Conservation (phyloP, 1,140 invertebrate genomes). For the Heliconius himera region DNA sequence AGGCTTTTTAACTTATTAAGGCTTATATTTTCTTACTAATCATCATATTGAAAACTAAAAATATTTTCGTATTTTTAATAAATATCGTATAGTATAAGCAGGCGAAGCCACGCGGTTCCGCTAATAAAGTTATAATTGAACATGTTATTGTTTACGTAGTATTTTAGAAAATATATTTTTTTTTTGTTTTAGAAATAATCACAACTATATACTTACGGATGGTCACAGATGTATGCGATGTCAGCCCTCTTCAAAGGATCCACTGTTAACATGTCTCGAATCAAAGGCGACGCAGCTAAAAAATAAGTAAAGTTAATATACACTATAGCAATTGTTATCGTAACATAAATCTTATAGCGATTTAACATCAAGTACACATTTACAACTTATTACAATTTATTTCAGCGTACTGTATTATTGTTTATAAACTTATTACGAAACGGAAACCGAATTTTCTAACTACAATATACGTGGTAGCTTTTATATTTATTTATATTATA, state of each 20-base stretch:
- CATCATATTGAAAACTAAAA: too few relatives aligned
- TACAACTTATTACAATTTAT: too few relatives aligned
- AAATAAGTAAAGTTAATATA: constrained; percentile 41
- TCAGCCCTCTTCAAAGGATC: constrained; percentile 94
- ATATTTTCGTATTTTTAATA: too few relatives aligned
- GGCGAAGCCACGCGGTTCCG: too few relatives aligned
- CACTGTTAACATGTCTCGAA: constrained; percentile 96
- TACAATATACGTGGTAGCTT: background rate
- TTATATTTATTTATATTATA: background rate
- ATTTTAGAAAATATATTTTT: background rate
- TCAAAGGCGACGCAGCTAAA: constrained; percentile 94
- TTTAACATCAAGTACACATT: too few relatives aligned
- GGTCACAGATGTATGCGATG: constrained; percentile 96
- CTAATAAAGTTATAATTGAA: background rate
- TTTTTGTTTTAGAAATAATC: constrained; percentile 12
- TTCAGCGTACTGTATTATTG: too few relatives aligned
- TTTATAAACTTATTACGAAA: too few relatives aligned
- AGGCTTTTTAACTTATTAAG: too few relatives aligned
- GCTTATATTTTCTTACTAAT: too few relatives aligned
- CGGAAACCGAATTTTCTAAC: background rate
- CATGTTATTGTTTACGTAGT: background rate
- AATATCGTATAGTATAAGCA: too few relatives aligned
- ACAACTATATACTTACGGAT: constrained; percentile 84
- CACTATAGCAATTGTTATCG: background rate
- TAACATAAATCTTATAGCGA: too few relatives aligned